Evolutionary conservation across 2,888 invertebrate genomes (phyloP).

Genomic region (Brachyptera risi): DNA sequence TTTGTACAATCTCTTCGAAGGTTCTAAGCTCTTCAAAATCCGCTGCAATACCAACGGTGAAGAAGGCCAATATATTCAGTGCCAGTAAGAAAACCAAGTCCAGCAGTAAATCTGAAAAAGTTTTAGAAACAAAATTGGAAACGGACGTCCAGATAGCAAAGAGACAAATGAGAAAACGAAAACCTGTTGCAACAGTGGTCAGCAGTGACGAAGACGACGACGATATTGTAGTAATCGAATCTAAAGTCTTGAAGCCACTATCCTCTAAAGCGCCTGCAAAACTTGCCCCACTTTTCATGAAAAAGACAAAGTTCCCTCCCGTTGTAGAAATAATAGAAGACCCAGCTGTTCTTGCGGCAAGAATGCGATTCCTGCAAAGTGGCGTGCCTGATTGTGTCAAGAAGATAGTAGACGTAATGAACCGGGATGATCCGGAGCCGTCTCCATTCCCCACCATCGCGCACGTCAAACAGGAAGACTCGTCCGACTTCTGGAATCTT

Average conservation of each 20-base stretch:
- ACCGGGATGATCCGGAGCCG: constrained; percentile 43
- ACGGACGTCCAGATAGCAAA: not conserved
- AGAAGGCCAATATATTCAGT: too few relatives aligned
- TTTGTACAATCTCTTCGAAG: too few relatives aligned
- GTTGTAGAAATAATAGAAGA: constrained; percentile 54
- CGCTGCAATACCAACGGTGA: too few relatives aligned
- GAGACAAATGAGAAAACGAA: not conserved
- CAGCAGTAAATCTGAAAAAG: too few relatives aligned
- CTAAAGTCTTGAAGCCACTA: not conserved
- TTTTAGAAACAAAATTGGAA: not conserved
- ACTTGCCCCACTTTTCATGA: constrained; percentile 68
- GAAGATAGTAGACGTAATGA: constrained; percentile 42
- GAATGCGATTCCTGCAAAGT: constrained; percentile 64
- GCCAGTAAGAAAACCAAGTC: too few relatives aligned
- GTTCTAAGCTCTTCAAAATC: too few relatives aligned
- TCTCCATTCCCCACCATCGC: constrained; percentile 59
- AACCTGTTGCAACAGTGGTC: not conserved
- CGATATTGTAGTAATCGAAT: constrained; percentile 28
- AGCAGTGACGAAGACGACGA: constrained; percentile 21
- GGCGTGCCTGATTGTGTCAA: constrained; percentile 64
- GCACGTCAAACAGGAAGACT: constrained; percentile 57
- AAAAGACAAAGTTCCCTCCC: constrained; percentile 32
- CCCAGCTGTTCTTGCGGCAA: constrained; percentile 57
- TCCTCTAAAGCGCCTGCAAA: constrained; percentile 43
- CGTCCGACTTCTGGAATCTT: not conserved